A percentile compares a stretch with the other conserved stretches of the same genome.
These are phyloP conservation scores for Oryzias woworae DNA, from an alignment of 2,113 vertebrate species.

Conservation along the genomic window DNA sequence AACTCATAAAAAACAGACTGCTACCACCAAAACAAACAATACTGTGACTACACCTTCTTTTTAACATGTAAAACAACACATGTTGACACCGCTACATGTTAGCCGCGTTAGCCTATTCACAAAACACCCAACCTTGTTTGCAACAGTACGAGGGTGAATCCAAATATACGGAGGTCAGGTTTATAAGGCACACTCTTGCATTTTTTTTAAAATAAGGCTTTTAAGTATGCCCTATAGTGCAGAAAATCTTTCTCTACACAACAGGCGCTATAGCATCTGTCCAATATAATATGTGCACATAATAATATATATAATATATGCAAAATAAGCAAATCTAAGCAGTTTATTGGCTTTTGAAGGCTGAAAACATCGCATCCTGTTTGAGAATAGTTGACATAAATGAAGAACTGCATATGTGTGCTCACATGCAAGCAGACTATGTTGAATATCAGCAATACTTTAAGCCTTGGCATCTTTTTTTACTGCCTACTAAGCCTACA, in stretches of 20 bases:
- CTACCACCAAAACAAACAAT: too few species aligned
- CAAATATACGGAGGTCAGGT: too few species aligned
- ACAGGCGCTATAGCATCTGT: constrained; percentile 52
- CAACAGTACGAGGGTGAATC: too few species aligned
- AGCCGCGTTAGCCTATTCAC: too few species aligned
- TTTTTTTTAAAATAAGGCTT: too few species aligned
- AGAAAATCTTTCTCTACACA: constrained; percentile 30
- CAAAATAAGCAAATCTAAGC: constrained; percentile 48
- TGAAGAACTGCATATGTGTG: constrained; percentile 14
- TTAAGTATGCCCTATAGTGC: too few species aligned
- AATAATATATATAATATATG: not conserved
- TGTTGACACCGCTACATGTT: too few species aligned
- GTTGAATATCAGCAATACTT: constrained; percentile 51
- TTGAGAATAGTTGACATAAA: constrained; percentile 19
- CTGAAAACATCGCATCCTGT: constrained; percentile 25
- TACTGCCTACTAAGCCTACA: constrained; percentile 66
- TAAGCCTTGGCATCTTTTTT: constrained; percentile 65
- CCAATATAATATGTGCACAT: constrained; percentile 8
- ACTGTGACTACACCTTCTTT: too few species aligned
- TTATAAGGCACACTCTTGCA: too few species aligned
- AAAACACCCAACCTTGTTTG: too few species aligned
- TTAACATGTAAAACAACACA: too few species aligned
- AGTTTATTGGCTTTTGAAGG: constrained; percentile 25
- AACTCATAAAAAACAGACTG: too few species aligned
- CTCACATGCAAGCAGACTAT: constrained; percentile 28